Percentiles rank a stretch among this genome's conserved stretches.
These are phyloP conservation scores for Poeciliopsis presidionis DNA, from an alignment of 2,797 vertebrate genomes.

Conservation along the genomic window DNA sequence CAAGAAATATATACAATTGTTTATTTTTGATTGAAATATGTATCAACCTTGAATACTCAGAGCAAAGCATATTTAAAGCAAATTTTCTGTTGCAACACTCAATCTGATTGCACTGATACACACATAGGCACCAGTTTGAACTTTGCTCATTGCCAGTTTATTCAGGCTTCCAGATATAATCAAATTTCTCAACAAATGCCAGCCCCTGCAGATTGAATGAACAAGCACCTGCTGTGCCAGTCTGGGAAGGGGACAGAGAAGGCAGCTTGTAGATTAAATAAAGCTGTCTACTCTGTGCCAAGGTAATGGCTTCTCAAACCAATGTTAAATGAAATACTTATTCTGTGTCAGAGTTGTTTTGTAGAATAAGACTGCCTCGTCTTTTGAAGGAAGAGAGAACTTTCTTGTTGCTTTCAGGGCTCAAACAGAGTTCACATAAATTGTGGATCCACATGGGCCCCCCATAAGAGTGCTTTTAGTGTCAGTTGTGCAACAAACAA, in stretches of 20 bases:
- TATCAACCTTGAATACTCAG: constrained; percentile 15
- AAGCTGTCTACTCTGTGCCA: constrained; percentile 78
- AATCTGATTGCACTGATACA: constrained; percentile 41
- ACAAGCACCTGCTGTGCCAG: constrained; percentile 75
- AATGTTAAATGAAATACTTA: constrained; percentile 76
- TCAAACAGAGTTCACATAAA: constrained; percentile 49
- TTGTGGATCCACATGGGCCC: constrained; percentile 33
- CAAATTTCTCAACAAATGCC: constrained; percentile 67
- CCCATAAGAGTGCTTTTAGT: constrained; percentile 17
- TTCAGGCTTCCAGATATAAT: constrained; percentile 68
- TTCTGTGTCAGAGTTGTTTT: constrained; percentile 71
- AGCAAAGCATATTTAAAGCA: not conserved
- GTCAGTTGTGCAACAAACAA: constrained; percentile 13
- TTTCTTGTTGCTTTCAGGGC: constrained; percentile 28
- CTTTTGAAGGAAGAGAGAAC: constrained; percentile 40
- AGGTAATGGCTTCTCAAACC: constrained; percentile 78
- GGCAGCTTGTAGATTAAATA: constrained; percentile 81
- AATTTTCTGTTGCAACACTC: constrained; percentile 7
- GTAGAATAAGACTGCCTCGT: constrained; percentile 52
- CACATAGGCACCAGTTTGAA: constrained; percentile 56
- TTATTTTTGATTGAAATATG: constrained; percentile 8
- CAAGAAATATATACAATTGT: not conserved
- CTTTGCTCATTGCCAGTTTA: constrained; percentile 65
- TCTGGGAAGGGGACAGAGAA: constrained; percentile 68
- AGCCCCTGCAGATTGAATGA: constrained; percentile 72